Conservation (phyloP, 2,797 vertebrate genomes). For the Apogon hyalosoma region DNA sequence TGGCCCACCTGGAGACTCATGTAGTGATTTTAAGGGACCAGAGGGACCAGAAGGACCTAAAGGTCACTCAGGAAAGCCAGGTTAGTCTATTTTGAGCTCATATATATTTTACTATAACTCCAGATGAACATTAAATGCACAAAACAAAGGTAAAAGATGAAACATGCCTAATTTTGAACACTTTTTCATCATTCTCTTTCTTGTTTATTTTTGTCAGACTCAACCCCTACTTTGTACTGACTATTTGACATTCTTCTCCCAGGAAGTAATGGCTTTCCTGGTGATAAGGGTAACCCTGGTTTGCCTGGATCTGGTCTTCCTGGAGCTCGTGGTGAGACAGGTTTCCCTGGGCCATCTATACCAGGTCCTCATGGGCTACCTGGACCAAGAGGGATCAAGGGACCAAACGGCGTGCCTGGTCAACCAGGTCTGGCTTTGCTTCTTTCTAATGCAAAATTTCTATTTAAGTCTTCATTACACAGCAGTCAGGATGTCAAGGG, state of each 20-base stretch:
- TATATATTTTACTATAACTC: conserved; percentile 23
- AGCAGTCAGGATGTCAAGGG: neutral
- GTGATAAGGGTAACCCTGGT: conserved; percentile 65
- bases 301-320: conserved; percentile 60
- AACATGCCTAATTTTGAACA: no score
- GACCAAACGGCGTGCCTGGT: conserved; percentile 58
- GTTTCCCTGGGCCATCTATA: conserved; percentile 50
- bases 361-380: conserved; percentile 47
- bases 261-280: conserved; percentile 56
- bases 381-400: conserved; percentile 66
- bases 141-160: neutral
- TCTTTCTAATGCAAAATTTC: neutral
- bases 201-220: neutral
- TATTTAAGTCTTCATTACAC: conserved; percentile 1
- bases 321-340: conserved; percentile 62
- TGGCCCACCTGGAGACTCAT: conserved; percentile 55
- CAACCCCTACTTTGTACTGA: neutral
- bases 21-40: conserved; percentile 39
- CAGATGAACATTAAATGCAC: neutral
- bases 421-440: conserved; percentile 51
- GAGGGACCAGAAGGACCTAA: conserved; percentile 60
- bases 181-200: neutral
- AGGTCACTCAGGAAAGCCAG: conserved; percentile 67
- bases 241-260: neutral
- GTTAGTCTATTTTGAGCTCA: conserved; percentile 51